These are phyloP conservation scores for Raja brachyura DNA, from an alignment of 2,113 vertebrate species.

Conservation along the genomic window DNA sequence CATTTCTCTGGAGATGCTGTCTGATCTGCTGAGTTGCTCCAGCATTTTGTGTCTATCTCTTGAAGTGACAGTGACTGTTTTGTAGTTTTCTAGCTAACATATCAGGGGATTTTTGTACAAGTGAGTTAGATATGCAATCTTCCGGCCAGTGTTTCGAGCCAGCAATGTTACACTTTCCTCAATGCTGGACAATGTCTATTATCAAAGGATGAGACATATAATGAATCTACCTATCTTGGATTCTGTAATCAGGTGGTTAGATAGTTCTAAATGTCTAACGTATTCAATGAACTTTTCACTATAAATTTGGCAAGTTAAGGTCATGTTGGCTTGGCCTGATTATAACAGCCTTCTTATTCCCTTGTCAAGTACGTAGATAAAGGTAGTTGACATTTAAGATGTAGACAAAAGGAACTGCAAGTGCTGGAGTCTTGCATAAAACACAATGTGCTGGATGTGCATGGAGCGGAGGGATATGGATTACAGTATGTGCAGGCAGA, in stretches of 20 bases:
- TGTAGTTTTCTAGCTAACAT: neutral
- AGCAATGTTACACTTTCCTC: neutral
- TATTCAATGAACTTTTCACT: neutral
- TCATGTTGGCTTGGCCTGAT: neutral
- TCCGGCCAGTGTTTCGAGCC: neutral
- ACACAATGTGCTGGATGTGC: no score
- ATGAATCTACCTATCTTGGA: neutral
- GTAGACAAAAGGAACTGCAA: no score
- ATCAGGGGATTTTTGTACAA: neutral
- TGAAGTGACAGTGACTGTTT: neutral
- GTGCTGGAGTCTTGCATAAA: no score
- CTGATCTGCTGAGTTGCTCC: no score
- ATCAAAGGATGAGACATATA: neutral
- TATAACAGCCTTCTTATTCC: neutral
- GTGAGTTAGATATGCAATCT: neutral
- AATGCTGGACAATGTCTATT: neutral
- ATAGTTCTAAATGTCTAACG: neutral
- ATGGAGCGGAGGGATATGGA: no score
- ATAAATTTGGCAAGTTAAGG: neutral
- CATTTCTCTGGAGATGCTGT: no score
- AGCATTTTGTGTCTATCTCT: no score
- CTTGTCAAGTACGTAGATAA: no score
- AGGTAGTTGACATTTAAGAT: no score
- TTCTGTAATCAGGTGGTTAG: neutral
- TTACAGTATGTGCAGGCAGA: no score